These are phyloP conservation scores for Stenoptilia bipunctidactyla DNA, from an alignment of 2,888 invertebrate species.

Conservation along the genomic window DNA sequence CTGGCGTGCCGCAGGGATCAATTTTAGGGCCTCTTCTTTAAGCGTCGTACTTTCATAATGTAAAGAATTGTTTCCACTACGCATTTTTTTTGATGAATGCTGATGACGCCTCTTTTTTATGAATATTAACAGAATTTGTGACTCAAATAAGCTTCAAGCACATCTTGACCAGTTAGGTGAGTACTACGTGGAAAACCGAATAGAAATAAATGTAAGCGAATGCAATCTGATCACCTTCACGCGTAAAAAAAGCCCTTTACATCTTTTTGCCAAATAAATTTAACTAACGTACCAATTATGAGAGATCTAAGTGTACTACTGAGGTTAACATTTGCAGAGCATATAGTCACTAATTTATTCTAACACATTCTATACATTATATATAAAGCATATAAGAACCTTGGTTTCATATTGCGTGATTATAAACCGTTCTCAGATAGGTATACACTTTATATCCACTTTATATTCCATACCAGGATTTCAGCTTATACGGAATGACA, in stretches of 20 bases:
- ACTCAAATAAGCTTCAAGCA: background rate
- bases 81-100: background rate
- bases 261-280: background rate
- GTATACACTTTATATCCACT: too few relatives aligned
- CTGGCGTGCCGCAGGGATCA: conserved; percentile 5
- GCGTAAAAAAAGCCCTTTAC: background rate
- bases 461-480: too few relatives aligned
- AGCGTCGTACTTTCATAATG: conserved; percentile 1
- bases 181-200: background rate
- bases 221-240: background rate
- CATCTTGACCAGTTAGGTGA: background rate
- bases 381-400: background rate
- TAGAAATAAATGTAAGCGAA: background rate
- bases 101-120: conserved; percentile 2
- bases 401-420: background rate
- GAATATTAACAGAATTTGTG: background rate
- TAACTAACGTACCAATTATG: background rate
- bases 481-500: too few relatives aligned
- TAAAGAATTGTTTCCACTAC: background rate
- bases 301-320: background rate
- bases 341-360: too few relatives aligned
- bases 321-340: background rate
- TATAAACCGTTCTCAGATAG: background rate
- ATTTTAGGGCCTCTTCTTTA: conserved; percentile 1
- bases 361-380: background rate